Conservation (phyloP, 2,797 vertebrate genomes). For the Heteromormyrus szaboi region DNA sequence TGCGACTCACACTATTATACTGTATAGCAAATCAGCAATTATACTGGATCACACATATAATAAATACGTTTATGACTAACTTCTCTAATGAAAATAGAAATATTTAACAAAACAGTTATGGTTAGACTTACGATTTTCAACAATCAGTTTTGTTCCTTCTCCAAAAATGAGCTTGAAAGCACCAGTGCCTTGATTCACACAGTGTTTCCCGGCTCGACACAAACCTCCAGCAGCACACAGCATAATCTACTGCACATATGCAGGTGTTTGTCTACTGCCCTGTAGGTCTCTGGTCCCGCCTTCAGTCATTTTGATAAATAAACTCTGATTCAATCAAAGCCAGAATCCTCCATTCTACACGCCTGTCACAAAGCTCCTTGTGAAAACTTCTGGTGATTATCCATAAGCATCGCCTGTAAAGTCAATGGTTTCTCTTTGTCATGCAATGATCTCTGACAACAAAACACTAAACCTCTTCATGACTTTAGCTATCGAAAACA, state of each 20-base stretch:
- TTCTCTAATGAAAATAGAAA: background rate
- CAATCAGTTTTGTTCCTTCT: conserved; percentile 24
- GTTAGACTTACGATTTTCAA: conserved; percentile 25
- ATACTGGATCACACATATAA: background rate
- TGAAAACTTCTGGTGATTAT: background rate
- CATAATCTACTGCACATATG: background rate
- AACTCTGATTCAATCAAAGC: background rate
- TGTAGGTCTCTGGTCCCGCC: background rate
- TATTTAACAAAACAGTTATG: background rate
- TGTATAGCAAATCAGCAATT: background rate
- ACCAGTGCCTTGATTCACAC: background rate
- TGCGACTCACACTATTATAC: background rate
- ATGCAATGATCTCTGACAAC: background rate
- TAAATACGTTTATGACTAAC: background rate
- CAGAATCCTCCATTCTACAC: background rate
- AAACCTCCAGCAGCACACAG: background rate
- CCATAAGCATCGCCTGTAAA: background rate
- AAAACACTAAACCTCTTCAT: background rate
- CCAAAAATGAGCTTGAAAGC: background rate
- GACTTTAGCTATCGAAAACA: background rate
- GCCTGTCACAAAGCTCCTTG: background rate
- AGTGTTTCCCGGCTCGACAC: background rate
- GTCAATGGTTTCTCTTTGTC: background rate
- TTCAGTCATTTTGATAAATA: background rate
- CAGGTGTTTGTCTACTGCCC: background rate